Percentiles rank a stretch among this genome's conserved stretches.
Evolutionary conservation across 2,888 invertebrate species (phyloP).

Genomic region (Oscheius sp.): DNA sequence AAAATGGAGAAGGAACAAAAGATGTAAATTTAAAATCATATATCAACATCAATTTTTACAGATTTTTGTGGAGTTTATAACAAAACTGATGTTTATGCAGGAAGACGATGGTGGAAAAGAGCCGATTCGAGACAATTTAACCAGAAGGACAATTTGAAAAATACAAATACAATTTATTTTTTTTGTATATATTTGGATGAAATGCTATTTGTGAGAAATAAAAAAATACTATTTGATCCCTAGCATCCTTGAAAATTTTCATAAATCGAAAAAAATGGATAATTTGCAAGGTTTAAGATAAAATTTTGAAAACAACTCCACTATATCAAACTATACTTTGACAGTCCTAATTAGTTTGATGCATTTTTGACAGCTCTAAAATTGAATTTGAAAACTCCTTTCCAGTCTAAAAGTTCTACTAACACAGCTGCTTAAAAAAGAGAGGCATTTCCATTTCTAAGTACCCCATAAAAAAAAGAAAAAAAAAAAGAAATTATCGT

Average conservation of each 20-base stretch:
- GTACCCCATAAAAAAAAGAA: no score
- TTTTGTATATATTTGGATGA: background rate
- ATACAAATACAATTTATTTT: no score
- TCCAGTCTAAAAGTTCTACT: no score
- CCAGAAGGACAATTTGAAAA: conserved; percentile 3
- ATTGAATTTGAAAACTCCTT: no score
- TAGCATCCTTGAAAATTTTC: background rate
- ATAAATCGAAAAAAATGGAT: background rate
- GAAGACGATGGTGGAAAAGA: background rate
- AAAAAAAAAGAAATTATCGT: no score
- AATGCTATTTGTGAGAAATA: background rate
- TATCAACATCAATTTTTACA: background rate
- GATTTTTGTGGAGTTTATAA: conserved; percentile 7
- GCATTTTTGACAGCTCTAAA: no score
- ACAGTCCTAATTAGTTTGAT: no score
- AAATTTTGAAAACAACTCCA: background rate
- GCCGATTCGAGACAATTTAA: background rate
- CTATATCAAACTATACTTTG: background rate
- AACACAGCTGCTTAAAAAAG: no score
- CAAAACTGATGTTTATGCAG: background rate
- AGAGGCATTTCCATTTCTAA: no score
- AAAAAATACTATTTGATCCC: background rate
- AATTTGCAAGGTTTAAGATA: background rate
- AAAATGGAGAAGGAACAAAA: conserved; percentile 9
- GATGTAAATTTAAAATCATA: conserved; percentile 14